Percentiles rank a stretch among this genome's conserved stretches.
Conservation (phyloP, 2,113 vertebrate genomes). For the Ciconia boyciana region DNA sequence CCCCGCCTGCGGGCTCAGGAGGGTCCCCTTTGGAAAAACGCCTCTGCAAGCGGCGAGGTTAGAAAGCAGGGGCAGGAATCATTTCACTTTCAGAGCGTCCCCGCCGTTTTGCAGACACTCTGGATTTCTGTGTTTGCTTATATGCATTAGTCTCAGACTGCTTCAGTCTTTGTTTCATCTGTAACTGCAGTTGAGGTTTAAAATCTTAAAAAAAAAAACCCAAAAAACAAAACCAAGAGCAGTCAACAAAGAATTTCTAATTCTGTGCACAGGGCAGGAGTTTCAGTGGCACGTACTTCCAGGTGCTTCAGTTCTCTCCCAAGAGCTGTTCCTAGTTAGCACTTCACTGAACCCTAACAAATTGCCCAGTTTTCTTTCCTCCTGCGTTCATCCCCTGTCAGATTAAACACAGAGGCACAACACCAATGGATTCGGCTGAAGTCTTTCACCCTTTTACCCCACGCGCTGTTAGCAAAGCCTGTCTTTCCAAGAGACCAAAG, state of each 20-base stretch:
- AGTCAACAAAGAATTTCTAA: not conserved
- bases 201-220: not conserved
- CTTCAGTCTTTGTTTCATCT: not conserved
- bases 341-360: constrained; percentile 55
- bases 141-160: not conserved
- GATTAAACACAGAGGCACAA: constrained; percentile 21
- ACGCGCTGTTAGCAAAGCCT: constrained; percentile 1
- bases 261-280: not conserved
- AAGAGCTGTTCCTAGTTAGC: constrained; percentile 25
- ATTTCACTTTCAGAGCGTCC: not conserved
- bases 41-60: not conserved
- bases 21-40: not conserved
- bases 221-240: not conserved
- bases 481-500: constrained; percentile 39
- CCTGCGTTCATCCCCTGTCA: not conserved
- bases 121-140: not conserved
- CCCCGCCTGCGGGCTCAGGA: not conserved
- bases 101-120: not conserved
- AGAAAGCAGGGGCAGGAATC: not conserved
- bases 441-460: constrained; percentile 4
- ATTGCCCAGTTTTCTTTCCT: not conserved
- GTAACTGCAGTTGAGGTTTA: not conserved
- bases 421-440: not conserved
- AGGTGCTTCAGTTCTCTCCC: not conserved
- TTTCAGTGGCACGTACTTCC: not conserved